Evolutionary conservation across 1,140 invertebrate genomes (phyloP).

Genomic region (Rhagoletis zephyria): DNA sequence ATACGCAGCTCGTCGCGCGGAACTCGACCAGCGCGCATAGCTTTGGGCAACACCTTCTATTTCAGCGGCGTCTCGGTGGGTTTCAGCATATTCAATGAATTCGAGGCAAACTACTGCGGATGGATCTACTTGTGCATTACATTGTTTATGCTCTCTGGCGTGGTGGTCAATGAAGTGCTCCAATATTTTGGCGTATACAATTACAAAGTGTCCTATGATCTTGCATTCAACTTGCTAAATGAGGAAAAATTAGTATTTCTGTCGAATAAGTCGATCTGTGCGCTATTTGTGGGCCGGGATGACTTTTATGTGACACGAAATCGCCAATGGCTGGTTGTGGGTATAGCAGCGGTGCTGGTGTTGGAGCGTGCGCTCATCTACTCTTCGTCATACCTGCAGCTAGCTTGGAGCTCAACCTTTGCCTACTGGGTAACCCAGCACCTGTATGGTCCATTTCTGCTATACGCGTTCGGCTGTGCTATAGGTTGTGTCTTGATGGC

Average conservation of each 20-base stretch:
- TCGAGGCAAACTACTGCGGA: slow-evolving; percentile 64
- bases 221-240: slow-evolving; percentile 68
- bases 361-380: slow-evolving; percentile 61
- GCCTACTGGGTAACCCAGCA: slow-evolving; percentile 59
- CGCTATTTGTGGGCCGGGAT: slow-evolving; percentile 63
- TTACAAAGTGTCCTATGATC: slow-evolving; percentile 66
- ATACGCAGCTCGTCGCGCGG: slow-evolving; percentile 64
- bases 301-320: slow-evolving; percentile 62
- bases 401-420: slow-evolving; percentile 65
- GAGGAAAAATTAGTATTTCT: slow-evolving; percentile 66
- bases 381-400: slow-evolving; percentile 64
- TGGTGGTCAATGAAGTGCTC: slow-evolving; percentile 66
- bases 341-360: slow-evolving; percentile 58
- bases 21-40: slow-evolving; percentile 62
- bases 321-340: slow-evolving; percentile 65
- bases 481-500: slow-evolving; percentile 63
- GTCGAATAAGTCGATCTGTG: slow-evolving; percentile 62
- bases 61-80: slow-evolving; percentile 62
- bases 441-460: slow-evolving; percentile 62
- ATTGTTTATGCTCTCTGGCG: slow-evolving; percentile 59
- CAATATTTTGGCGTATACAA: slow-evolving; percentile 64
- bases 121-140: slow-evolving; percentile 61
- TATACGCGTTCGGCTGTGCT: slow-evolving; percentile 63
- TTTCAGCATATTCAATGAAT: slow-evolving; percentile 68
- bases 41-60: slow-evolving; percentile 64